Percentiles rank a stretch among this genome's conserved stretches.
Evolutionary conservation across 2,888 invertebrate genomes (phyloP).

Genomic region (Trachelus troglodyta): DNA sequence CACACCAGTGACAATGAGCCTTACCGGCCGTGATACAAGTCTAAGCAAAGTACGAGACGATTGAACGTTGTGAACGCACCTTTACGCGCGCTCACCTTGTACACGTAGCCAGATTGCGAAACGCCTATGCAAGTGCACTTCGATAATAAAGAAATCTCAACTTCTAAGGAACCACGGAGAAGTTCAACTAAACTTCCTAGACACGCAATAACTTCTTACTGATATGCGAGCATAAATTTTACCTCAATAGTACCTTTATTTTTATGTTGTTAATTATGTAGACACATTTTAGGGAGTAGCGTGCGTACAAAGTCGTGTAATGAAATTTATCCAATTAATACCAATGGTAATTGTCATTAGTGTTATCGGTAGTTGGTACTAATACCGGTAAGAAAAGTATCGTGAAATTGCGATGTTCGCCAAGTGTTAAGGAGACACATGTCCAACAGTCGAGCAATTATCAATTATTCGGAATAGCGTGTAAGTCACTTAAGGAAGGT

Average conservation of each 20-base stretch:
- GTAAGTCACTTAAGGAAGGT: constrained; percentile 1
- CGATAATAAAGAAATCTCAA: background rate
- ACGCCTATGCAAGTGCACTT: background rate
- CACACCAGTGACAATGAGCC: constrained; percentile 3
- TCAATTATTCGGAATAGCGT: constrained; percentile 8
- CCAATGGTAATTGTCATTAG: background rate
- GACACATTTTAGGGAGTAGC: background rate
- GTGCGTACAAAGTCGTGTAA: background rate
- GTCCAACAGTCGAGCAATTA: background rate
- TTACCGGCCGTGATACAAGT: background rate
- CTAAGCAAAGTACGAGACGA: background rate
- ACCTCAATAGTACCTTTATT: background rate
- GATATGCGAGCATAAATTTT: background rate
- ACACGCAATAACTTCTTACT: background rate
- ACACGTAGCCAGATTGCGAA: background rate
- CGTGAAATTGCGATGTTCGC: background rate
- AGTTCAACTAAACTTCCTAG: background rate
- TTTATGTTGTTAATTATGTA: background rate
- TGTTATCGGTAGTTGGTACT: background rate
- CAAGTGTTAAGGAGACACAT: background rate
- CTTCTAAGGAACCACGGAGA: background rate
- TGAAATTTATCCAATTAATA: background rate
- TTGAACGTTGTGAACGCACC: background rate
- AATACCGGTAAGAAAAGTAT: background rate
- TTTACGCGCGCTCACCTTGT: background rate